Evolutionary conservation across 2,113 vertebrate genomes (phyloP), one percentile per base, ranked within the genome.

Genomic region (Phyllostomus discolor): DNA sequence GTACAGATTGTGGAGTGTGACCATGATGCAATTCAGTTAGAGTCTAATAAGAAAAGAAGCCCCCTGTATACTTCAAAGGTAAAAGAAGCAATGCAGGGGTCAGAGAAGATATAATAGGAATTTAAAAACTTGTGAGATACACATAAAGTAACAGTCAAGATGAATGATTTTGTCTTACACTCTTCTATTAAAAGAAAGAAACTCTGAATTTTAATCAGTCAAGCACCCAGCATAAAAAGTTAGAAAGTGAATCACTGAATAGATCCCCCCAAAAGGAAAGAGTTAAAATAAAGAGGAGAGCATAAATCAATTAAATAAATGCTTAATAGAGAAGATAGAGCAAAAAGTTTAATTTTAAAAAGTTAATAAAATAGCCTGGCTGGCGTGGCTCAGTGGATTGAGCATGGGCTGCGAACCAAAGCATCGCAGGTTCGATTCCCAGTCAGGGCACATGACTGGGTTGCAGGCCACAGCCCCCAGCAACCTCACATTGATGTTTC

Each of bases 71-170:
- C 7, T 9, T 54, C 6, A 6, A 33, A 89, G 69, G 6, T 15
- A 20, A 41, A 85, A 87, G 59, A n/a, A 5, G 10, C 6, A 10
- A 62, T 10, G 62, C 46, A 8, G n/a, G 10, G 15, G 41, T 62
- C 79, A 82, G 67, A 72, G n/a, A 52, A 26, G 17, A 88, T 54
- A 54, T 78, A 82, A 86, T 67, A 31, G n/a, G 20, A 57, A 83
- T 59, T 41, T 91, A 33, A 24, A 76, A 76, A 78, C 1, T 8
- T 86, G 41, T 31, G 54, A 97, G 62, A 88, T 69, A 41, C 83
- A 93, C 79, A 96, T 80, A 88, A 88, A 50, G 26, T 90, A 59
- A 91, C 73, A 83, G 41, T 26, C 84, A 19, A 14, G 26, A 15
- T 19, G 84, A 95, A 59, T 54, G 86, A 41, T 91, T 91, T 90